Evolutionary conservation across 1,140 invertebrate genomes (phyloP).

Genomic region (Drosophila bipectinata): DNA sequence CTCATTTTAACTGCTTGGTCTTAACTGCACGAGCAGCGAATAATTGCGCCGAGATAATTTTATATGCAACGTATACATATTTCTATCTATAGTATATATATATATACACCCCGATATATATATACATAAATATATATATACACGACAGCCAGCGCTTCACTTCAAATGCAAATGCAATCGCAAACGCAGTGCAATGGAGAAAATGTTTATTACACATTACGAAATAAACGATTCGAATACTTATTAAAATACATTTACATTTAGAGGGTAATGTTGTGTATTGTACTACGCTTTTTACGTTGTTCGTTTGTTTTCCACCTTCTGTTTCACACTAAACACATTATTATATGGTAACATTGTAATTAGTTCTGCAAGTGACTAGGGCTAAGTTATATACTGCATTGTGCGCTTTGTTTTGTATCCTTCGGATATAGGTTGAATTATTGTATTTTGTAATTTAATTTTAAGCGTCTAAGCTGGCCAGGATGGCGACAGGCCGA

Average conservation of each 20-base stretch:
- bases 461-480: slow-evolving; percentile 51
- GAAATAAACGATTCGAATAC: slow-evolving; percentile 55
- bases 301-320: slow-evolving; percentile 52
- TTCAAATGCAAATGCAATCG: slow-evolving; percentile 51
- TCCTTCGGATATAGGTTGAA: slow-evolving; percentile 60
- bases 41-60: slow-evolving; percentile 64
- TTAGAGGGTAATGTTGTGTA: slow-evolving; percentile 72
- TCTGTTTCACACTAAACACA: slow-evolving; percentile 29
- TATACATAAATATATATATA: slow-evolving; percentile 7
- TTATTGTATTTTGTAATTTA: slow-evolving; percentile 66
- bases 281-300: slow-evolving; percentile 46
- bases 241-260: slow-evolving; percentile 45
- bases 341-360: slow-evolving; percentile 31
- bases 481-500: slow-evolving; percentile 24
- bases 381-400: slow-evolving; percentile 55
- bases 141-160: slow-evolving; percentile 58
- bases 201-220: slow-evolving; percentile 59
- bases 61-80: slow-evolving; percentile 73
- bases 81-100: slow-evolving; percentile 63
- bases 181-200: slow-evolving; percentile 30
- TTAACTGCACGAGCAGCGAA: slow-evolving; percentile 33
- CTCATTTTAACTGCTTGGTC: slow-evolving; percentile 66
- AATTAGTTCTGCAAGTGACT: slow-evolving; percentile 58
- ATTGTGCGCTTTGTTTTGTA: slow-evolving; percentile 69
- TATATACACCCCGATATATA: slow-evolving; percentile 47